Conservation (phyloP, 1,140 invertebrate genomes). For the Zaprionus lachaisei region DNA sequence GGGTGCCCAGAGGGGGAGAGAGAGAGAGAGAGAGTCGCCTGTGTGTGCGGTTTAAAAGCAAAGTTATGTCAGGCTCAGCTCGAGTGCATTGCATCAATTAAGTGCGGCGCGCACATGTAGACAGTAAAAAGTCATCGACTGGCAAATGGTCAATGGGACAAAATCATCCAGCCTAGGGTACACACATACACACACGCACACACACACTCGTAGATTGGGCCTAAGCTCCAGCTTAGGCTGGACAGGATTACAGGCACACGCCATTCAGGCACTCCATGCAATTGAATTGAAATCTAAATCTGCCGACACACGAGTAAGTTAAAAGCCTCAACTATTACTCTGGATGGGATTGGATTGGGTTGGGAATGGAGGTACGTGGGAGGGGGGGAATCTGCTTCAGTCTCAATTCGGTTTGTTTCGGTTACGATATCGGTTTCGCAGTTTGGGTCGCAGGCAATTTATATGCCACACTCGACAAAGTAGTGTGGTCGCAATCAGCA, state of each 20-base stretch:
- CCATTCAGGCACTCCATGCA: constrained; percentile 44
- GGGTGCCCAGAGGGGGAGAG: neutral
- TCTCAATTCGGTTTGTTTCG: neutral
- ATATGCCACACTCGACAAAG: constrained; percentile 43
- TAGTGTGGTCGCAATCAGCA: constrained; percentile 55
- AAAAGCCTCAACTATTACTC: constrained; percentile 48
- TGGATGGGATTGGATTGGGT: neutral
- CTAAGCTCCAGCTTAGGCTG: constrained; percentile 38
- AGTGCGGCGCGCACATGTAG: constrained; percentile 46
- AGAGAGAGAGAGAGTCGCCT: neutral
- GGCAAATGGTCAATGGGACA: constrained; percentile 43
- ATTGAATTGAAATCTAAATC: constrained; percentile 55
- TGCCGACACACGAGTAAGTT: constrained; percentile 29
- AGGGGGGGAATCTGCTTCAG: neutral
- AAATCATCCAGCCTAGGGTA: neutral
- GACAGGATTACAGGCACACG: constrained; percentile 45
- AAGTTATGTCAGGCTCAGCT: constrained; percentile 58
- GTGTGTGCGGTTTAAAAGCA: constrained; percentile 53
- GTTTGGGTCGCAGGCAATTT: constrained; percentile 33
- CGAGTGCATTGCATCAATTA: constrained; percentile 60
- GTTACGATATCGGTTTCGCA: neutral
- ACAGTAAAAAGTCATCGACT: constrained; percentile 57
- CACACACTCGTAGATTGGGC: constrained; percentile 3
- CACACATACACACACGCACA: neutral
- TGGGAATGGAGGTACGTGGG: neutral